These are phyloP conservation scores for Potamarius usumacintae DNA, from an alignment of 2,113 vertebrate genomes.

Conservation along the genomic window DNA sequence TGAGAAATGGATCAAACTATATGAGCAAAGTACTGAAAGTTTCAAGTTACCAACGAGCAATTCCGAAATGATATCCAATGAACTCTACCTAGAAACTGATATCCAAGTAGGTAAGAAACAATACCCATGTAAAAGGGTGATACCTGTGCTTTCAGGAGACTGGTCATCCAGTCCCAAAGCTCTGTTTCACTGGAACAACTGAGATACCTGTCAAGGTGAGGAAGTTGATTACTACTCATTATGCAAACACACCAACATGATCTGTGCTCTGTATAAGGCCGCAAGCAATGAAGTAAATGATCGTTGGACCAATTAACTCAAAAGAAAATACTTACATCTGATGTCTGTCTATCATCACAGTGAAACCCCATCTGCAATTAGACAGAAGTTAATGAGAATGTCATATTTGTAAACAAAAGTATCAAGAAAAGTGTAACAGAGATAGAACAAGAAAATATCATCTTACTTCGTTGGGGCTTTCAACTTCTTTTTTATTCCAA, in stretches of 20 bases:
- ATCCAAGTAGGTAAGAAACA: background rate
- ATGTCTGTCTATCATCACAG: slow-evolving; percentile 86
- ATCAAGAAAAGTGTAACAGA: too few species aligned
- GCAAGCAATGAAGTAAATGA: background rate
- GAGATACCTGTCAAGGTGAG: slow-evolving; percentile 75
- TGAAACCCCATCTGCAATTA: slow-evolving; percentile 88
- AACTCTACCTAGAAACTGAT: slow-evolving; percentile 5
- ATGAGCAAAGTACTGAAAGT: background rate
- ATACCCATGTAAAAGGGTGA: slow-evolving; percentile 7
- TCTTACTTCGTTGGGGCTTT: slow-evolving; percentile 88
- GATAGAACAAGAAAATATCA: background rate
- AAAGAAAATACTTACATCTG: slow-evolving; percentile 85
- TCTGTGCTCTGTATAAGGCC: background rate
- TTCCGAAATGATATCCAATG: slow-evolving; percentile 3
- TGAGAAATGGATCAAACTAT: slow-evolving; percentile 50
- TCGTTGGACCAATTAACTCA: too few species aligned
- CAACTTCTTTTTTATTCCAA: slow-evolving; percentile 90
- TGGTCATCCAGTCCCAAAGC: slow-evolving; percentile 94
- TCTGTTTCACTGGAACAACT: slow-evolving; percentile 83
- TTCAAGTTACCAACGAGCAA: background rate
- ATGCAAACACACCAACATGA: background rate
- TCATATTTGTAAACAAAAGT: background rate
- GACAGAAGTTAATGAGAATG: slow-evolving; percentile 18
- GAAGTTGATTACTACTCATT: slow-evolving; percentile 12
- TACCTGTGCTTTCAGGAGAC: slow-evolving; percentile 94